phyloP scores from a whole-genome alignment of 2,113 vertebrate genomes.

The Gallinago jamesoni region DNA sequence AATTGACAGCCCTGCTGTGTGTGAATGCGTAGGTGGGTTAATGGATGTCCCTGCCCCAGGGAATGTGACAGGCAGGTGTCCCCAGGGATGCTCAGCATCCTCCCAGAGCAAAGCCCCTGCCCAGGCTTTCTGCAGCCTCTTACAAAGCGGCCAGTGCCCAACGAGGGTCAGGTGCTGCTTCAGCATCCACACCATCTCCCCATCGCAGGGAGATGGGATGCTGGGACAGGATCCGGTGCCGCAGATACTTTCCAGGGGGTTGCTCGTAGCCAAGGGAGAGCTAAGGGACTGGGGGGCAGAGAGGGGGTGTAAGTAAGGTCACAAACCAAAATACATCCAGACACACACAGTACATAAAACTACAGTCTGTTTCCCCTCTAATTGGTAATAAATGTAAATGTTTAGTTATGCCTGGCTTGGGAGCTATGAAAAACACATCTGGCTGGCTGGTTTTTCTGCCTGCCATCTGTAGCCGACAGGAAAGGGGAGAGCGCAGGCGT shows the following conservation, averaged over 20 bases:
- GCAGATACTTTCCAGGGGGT: neutral
- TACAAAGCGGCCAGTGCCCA: neutral
- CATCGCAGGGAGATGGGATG: neutral
- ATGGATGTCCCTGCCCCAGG: neutral
- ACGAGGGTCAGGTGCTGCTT: neutral
- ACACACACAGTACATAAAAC: constrained; percentile 78
- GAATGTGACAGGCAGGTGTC: neutral
- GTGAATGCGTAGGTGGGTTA: neutral
- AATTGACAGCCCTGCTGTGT: neutral
- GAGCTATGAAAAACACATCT: constrained; percentile 83
- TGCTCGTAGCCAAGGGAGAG: neutral
- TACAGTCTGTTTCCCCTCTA: constrained; percentile 80
- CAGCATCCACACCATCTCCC: fast-evolving
- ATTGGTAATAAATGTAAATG: constrained; percentile 87
- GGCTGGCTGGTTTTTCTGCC: constrained; percentile 72
- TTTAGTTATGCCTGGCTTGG: constrained; percentile 83
- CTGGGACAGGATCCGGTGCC: neutral
- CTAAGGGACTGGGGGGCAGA: neutral
- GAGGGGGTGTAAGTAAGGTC: constrained; percentile 19
- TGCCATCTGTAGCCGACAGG: constrained; percentile 68
- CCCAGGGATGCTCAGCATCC: neutral
- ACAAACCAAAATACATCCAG: constrained; percentile 71
- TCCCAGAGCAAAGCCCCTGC: neutral
- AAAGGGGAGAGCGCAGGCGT: neutral
- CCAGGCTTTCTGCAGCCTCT: neutral